Evolutionary conservation across 2,113 vertebrate species (phyloP), one percentile per base, ranked within the genome.

Genomic region (Accipiter virgatus): DNA sequence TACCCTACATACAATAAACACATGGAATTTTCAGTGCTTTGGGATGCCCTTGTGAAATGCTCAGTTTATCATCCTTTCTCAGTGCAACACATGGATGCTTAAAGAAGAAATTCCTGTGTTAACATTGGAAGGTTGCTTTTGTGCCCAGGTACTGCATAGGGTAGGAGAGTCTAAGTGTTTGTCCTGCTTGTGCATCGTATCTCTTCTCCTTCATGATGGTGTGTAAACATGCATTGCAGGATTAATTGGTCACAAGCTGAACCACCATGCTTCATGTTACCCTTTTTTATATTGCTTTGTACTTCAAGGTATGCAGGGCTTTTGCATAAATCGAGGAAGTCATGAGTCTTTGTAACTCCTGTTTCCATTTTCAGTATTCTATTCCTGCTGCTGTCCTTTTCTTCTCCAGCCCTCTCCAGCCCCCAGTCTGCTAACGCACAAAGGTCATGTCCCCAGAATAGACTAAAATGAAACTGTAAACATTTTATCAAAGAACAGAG

Each of bases 61-160:
- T 88, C 84, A 31, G 47, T 92, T 97, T 95, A 65, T 67, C 88
- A 2, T 95, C 20, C 16, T 71, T 91, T 91, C 56, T 81, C 68
- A 61, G 62, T 11, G 12, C 80, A 87, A 53, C 75, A 62, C 84
- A 65, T 63, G 89, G 67, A 94, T 93, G 36, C 58, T 92, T 88
- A 79, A 55, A 73, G 90, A 95, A 91, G 21, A 65, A 68, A 75
- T 88, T 94, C 65, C n/a, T 70, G 26, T 89, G 32, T 92, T 92
- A 94, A 73, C 38, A 22, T 65, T 36, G 67, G 77, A 91, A 74
- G 11, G 40, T 67, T 75, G 47, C 82, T 82, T 31, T 90, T 95
- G 31, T 40, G 79, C 26, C 15, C 59, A n/a, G 77, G 59, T 77
- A 27, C 17, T 74, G 8, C 50, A 47, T 38, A 61, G 65, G 13